These are phyloP conservation scores for Motacilla alba DNA, from an alignment of 2,113 vertebrate species.

Conservation along the genomic window DNA sequence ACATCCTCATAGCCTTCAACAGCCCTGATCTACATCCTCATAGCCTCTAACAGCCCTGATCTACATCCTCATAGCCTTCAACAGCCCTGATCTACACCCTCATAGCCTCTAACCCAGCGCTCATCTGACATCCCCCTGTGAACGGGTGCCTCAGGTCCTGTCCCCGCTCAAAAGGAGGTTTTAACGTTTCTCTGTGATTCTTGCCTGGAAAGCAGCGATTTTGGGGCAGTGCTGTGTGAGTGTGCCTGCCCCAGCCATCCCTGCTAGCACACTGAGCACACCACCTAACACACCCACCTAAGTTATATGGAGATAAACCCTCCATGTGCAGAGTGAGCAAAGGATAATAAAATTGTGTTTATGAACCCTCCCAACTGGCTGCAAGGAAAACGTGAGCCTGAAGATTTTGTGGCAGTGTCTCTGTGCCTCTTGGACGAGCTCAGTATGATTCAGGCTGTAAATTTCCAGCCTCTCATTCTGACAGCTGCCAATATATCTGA, in stretches of 20 bases:
- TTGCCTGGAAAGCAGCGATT: background rate
- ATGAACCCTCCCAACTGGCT: background rate
- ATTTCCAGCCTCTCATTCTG: constrained; percentile 30
- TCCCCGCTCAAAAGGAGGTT: background rate
- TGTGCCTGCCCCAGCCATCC: background rate
- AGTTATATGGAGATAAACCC: background rate
- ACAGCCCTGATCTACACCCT: no score
- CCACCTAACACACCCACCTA: background rate
- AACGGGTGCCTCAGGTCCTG: background rate
- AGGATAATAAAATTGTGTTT: background rate
- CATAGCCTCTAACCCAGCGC: background rate
- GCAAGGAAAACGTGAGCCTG: background rate
- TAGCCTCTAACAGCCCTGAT: no score
- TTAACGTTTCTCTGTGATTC: no score
- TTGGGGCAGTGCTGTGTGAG: background rate
- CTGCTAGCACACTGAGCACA: background rate
- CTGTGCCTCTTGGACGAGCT: background rate
- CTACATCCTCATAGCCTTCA: no score
- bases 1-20: background rate
- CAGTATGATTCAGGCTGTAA: background rate
- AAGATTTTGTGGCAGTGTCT: background rate
- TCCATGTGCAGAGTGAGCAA: background rate
- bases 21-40: no score
- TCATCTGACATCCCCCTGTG: accelerated
- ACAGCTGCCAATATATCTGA: constrained; percentile 60